Base-by-base conservation (phyloP, 2,113 vertebrate species). In the Bostrychus sinensis region DNA sequence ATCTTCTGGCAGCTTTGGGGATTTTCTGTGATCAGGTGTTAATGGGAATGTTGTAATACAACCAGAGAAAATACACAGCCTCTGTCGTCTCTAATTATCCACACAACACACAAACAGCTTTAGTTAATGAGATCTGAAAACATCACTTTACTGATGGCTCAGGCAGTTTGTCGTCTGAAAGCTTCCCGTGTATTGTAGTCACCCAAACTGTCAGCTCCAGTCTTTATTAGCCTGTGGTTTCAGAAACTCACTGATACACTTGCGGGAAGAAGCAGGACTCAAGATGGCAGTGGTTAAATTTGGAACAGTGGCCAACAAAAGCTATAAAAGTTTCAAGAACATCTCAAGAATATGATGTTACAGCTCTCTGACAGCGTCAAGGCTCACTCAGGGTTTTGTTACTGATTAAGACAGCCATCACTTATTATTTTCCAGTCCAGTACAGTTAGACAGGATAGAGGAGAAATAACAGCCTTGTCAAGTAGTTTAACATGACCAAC, bases 41-140 rank as follows among this genome's bases (percentile, higher is more conserved):
- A 88, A 90, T 87, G 72, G 78, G 80, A 82, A 84, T 32, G 55
- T 69, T 84, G 83, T 86, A 83, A 78, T 78, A 82, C 72, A 78
- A 78, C 75, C 56, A 23, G 68, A 53, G 77, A 78, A 87, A 82
- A 85, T 69, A 72, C 80, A 71, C 75, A 72, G 59, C 70, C 82
- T 78, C 84, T 67, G 28, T 59, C 71, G 41, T 74, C 77, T 86
- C 81, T 87, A 88, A 88, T 89, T 88, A 88, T 82, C 81, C 74
- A 75, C 79, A 80, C 69, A 78, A 86, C 84, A 76, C 73, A 83
- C 75, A 80, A 86, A 84, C 77, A 83, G 81, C 83, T 77, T 88
- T 86, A 84, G 81, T 86, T 87, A 88, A 89, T 87, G 86, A 88
- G 84, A 86, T 84, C 83, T 84, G 76, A 80, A 87, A 73, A 88